These are phyloP conservation scores for Petrocephalus schoutedeni DNA, from an alignment of 2,797 vertebrate genomes.

Conservation along the genomic window DNA sequence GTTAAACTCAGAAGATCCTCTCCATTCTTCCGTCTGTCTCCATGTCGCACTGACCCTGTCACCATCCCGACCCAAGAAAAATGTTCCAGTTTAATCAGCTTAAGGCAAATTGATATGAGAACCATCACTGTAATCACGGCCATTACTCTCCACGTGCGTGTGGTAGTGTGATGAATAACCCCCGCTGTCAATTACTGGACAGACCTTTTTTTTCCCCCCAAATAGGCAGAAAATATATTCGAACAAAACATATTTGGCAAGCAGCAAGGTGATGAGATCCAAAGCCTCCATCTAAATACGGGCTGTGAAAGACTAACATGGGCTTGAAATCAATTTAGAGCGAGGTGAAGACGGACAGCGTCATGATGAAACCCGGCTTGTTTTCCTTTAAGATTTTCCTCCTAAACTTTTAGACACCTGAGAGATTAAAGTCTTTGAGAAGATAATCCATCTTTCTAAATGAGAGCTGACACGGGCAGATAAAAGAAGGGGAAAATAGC, in stretches of 20 bases:
- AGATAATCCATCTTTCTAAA: constrained; percentile 32
- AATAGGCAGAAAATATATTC: neutral
- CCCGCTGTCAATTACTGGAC: neutral
- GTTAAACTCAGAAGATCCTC: neutral
- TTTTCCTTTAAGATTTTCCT: constrained; percentile 21
- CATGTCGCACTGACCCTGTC: neutral
- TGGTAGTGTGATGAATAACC: neutral
- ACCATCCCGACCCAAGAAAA: neutral
- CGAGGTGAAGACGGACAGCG: neutral
- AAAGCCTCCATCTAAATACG: constrained; percentile 12
- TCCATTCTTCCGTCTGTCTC: constrained; percentile 1
- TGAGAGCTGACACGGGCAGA: constrained; percentile 23
- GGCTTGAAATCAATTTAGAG: constrained; percentile 23
- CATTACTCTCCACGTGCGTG: neutral
- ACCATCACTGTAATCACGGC: neutral
- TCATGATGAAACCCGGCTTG: constrained; percentile 17
- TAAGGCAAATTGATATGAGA: neutral
- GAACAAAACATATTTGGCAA: constrained; percentile 1
- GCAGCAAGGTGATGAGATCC: neutral
- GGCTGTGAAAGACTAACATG: constrained; percentile 8
- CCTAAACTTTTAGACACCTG: constrained; percentile 24
- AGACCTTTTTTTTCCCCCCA: neutral
- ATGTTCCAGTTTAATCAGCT: constrained; percentile 10
- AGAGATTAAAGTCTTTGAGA: constrained; percentile 30
- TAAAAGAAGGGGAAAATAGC: constrained; percentile 26